Conservation (phyloP, 1,140 invertebrate species). For the Danaus plexippus region DNA sequence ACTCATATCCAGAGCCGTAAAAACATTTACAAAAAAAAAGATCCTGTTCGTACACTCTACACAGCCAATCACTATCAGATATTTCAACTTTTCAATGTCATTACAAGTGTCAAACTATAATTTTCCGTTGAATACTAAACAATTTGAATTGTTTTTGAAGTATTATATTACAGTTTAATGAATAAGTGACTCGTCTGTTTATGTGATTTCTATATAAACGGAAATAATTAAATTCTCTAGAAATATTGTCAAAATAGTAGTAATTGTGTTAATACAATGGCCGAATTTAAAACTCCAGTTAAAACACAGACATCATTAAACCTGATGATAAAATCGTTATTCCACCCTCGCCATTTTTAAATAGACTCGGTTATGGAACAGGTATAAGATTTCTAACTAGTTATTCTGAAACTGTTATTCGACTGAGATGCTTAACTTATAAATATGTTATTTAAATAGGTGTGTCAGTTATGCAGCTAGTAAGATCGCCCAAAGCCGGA, state of each 20-base stretch:
- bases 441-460: conserved; percentile 65
- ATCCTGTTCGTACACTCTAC: no score
- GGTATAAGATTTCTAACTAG: conserved; percentile 64
- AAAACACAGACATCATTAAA: conserved; percentile 32
- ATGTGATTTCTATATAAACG: no score
- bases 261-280: conserved; percentile 28
- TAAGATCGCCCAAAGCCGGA: conserved; percentile 78
- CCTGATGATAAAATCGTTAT: conserved; percentile 51
- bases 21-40: no score
- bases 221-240: no score
- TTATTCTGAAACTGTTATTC: conserved; percentile 9
- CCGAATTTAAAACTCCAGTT: conserved; percentile 56
- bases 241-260: no score
- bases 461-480: conserved; percentile 82
- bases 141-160: background rate
- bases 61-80: no score
- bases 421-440: conserved; percentile 6
- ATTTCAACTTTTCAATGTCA: no score
- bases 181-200: background rate
- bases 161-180: conserved; percentile 1
- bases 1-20: no score
- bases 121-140: no score
- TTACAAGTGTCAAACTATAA: no score
- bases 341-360: conserved; percentile 79
- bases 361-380: conserved; percentile 81